phyloP scores from a whole-genome alignment of 2,888 invertebrate species.

The Stenichneumon culpator region DNA sequence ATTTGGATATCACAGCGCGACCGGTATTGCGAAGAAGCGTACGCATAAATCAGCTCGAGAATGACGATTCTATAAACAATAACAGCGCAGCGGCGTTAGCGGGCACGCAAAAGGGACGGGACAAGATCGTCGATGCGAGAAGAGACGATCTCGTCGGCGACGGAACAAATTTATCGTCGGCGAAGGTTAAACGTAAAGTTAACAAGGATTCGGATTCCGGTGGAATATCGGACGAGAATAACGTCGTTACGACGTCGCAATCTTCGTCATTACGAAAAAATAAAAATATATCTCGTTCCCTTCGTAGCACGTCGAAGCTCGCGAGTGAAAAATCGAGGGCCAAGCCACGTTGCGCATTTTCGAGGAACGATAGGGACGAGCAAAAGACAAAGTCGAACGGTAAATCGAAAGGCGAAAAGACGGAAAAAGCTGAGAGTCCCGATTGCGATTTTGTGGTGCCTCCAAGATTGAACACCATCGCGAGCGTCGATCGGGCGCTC shows the following conservation, averaged over 20 bases:
- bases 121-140: slow-evolving; percentile 50
- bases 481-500: slow-evolving; percentile 81
- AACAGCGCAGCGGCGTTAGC: slow-evolving; percentile 48
- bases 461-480: slow-evolving; percentile 75
- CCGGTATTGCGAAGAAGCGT: slow-evolving; percentile 80
- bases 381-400: slow-evolving; percentile 60
- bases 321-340: slow-evolving; percentile 51
- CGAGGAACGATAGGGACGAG: slow-evolving; percentile 68
- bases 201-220: slow-evolving; percentile 75
- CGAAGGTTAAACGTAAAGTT: slow-evolving; percentile 68
- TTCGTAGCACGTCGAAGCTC: slow-evolving; percentile 74
- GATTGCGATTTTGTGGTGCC: slow-evolving; percentile 59
- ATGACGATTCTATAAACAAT: slow-evolving; percentile 75
- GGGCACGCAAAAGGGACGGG: slow-evolving; percentile 19
- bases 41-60: slow-evolving; percentile 80
- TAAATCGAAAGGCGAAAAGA: slow-evolving; percentile 66
- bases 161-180: slow-evolving; percentile 59
- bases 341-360: slow-evolving; percentile 63
- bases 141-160: slow-evolving; percentile 63
- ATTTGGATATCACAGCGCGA: slow-evolving; percentile 68
- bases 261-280: slow-evolving; percentile 67
- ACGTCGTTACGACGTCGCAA: slow-evolving; percentile 60
- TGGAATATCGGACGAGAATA: slow-evolving; percentile 75
- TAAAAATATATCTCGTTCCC: slow-evolving; percentile 70
- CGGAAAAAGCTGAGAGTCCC: slow-evolving; percentile 59